A percentile compares a stretch with the other conserved stretches of the same genome.
Conservation (phyloP, 1,140 invertebrate genomes). For the Zaprionus kolodkinae region DNA sequence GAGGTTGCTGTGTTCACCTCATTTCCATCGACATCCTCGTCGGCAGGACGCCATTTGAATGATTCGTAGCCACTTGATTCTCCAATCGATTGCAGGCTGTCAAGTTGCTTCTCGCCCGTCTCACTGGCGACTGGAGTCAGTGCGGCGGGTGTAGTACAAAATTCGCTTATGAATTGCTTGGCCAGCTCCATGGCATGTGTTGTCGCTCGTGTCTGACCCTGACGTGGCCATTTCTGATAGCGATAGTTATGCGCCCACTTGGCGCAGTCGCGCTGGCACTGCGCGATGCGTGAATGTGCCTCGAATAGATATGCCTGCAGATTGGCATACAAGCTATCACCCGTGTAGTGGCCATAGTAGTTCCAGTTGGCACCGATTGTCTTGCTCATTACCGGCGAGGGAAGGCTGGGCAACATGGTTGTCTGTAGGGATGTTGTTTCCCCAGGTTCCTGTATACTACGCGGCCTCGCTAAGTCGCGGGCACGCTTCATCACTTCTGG, state of each 20-base stretch:
- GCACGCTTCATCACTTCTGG: slow-evolving; percentile 86
- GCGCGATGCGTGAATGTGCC: slow-evolving; percentile 90
- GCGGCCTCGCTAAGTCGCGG: slow-evolving; percentile 68
- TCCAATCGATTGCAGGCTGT: slow-evolving; percentile 89
- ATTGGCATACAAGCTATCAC: slow-evolving; percentile 89
- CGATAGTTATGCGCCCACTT: slow-evolving; percentile 87
- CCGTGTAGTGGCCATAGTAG: slow-evolving; percentile 85
- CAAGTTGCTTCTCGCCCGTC: slow-evolving; percentile 83
- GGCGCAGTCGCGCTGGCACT: slow-evolving; percentile 89
- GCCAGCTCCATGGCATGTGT: slow-evolving; percentile 76
- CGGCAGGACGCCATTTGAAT: slow-evolving; percentile 88
- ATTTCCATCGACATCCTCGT: slow-evolving; percentile 78
- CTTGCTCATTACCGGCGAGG: slow-evolving; percentile 78
- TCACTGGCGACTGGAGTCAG: slow-evolving; percentile 13
- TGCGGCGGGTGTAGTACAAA: slow-evolving; percentile 33
- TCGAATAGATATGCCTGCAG: slow-evolving; percentile 93
- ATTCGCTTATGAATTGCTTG: slow-evolving; percentile 79
- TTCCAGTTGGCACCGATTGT: slow-evolving; percentile 85
- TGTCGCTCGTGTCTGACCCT: slow-evolving; percentile 54
- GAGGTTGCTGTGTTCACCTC: slow-evolving; percentile 32
- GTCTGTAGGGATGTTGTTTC: slow-evolving; percentile 5
- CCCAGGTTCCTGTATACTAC: slow-evolving; percentile 23
- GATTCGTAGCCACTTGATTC: slow-evolving; percentile 94
- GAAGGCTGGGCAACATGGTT: slow-evolving; percentile 53
- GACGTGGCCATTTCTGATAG: slow-evolving; percentile 80